phyloP scores from a whole-genome alignment of 2,113 vertebrate genomes.

The Myiozetetes cayanensis region DNA sequence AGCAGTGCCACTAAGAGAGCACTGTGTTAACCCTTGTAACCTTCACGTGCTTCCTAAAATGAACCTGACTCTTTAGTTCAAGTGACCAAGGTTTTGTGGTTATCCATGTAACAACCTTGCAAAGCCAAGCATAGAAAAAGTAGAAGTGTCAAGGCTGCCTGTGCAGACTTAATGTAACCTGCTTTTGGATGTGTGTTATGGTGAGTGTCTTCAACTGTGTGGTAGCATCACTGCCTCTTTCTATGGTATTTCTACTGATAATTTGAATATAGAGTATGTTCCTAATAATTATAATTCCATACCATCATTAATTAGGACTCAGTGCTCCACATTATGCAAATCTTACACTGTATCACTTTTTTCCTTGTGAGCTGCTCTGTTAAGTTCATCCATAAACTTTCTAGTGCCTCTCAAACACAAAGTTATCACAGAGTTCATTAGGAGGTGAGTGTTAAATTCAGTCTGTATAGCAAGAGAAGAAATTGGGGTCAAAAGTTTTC shows the following conservation, averaged over 20 bases:
- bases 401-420: neutral
- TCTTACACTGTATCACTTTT: neutral
- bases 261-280: neutral
- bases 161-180: neutral
- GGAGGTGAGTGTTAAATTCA: neutral
- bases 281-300: neutral
- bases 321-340: rapidly evolving
- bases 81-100: neutral
- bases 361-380: neutral
- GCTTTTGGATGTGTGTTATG: neutral
- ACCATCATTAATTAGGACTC: neutral
- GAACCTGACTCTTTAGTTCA: neutral
- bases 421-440: neutral
- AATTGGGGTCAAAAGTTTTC: neutral
- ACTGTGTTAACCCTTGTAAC: neutral
- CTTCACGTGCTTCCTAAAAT: neutral
- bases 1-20: neutral
- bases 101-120: neutral
- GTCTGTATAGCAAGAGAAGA: neutral
- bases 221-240: constrained; percentile 7
- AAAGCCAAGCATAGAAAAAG: neutral
- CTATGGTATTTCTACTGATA: neutral
- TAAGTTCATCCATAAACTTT: neutral
- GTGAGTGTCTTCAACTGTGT: neutral
- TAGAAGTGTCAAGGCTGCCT: neutral